Base-by-base conservation (phyloP, 2,797 vertebrate genomes). In the Iguana delicatissima region DNA sequence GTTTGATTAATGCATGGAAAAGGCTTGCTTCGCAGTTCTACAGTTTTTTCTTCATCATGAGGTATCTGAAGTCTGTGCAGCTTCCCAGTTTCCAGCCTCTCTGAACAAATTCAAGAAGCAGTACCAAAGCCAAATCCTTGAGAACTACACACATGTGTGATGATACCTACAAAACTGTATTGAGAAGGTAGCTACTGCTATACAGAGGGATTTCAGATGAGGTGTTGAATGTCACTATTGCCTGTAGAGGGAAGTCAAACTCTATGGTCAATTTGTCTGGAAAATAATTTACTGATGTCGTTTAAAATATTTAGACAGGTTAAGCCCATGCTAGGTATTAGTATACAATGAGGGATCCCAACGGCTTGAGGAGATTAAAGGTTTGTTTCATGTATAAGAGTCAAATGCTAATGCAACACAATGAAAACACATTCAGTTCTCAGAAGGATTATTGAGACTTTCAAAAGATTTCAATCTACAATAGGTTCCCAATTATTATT, bases 381-480 rank as follows among this genome's bases (percentile, higher is more conserved):
- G 77, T 92, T 92, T 95, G 35, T 95, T 93, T 93, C 42, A 32
- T 89, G 84, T 35, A 64, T 55, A 16, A 84, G 74, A 93, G 73
- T 90, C 83, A 87, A 95, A 94, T 95, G 90, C 1, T 67, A 95
- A 95, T 86, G 89, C 77, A 94, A 92, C 52, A 93, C 84, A 95
- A 88, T 55, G 76, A 86, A 92, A 95, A 94, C 4, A 55, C 64
- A 62, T 88, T 94, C 89, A 87, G 67, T 50, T 20, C 35, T 81
- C 76, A 32, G 86, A 93, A 93, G 91, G 91, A 95, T 96, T 96
- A 90, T 18, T 69, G 88, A 77, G 79, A 87, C 32, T 94, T 95
- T 89, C 80, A 93, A 91, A 91, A 94, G 90, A 94, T 95, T 93
- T 91, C 90, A 92, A 94, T 91, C 94, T 84, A 6, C 1, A 89